phyloP scores from a whole-genome alignment of 1,140 invertebrate genomes.

The Drosophila subobscura region DNA sequence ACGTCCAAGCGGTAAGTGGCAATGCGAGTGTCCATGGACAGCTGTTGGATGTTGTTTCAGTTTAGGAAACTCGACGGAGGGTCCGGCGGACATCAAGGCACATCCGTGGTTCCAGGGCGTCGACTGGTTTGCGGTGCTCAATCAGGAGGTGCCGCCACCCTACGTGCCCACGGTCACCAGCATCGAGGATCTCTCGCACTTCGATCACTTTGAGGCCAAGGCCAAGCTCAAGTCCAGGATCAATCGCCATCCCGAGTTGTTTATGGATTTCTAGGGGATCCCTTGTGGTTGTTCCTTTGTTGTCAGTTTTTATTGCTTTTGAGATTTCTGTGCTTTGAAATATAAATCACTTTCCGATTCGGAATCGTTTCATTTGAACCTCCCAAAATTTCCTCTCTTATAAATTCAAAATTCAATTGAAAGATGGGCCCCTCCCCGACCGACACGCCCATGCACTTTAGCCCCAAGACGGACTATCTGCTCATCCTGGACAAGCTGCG shows the following conservation, averaged over 20 bases:
- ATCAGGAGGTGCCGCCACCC: conserved; percentile 90
- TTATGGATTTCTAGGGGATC: conserved; percentile 61
- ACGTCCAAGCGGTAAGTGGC: conserved; percentile 88
- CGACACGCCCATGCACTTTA: conserved; percentile 51
- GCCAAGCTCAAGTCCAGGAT: conserved; percentile 46
- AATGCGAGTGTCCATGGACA: conserved; percentile 1
- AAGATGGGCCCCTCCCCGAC: conserved; percentile 25
- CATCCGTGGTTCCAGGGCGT: conserved; percentile 89
- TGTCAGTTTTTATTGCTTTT: conserved; percentile 17
- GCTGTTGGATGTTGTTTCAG: conserved; percentile 18
- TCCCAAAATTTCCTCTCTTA: too few species aligned
- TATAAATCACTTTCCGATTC: not conserved
- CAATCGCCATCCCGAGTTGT: conserved; percentile 67
- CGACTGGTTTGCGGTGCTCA: conserved; percentile 94
- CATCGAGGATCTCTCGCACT: conserved; percentile 65
- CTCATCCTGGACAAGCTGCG: conserved; percentile 62
- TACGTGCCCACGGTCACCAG: conserved; percentile 87
- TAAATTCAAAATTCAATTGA: not conserved
- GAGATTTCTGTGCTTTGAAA: not conserved
- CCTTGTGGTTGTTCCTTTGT: too few species aligned
- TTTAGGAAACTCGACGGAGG: conserved; percentile 93
- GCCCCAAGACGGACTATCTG: conserved; percentile 68
- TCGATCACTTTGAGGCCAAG: conserved; percentile 45
- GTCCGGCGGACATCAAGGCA: conserved; percentile 87
- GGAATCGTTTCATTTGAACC: not conserved